Conservation (phyloP, 2,797 vertebrate species). For the Heteromormyrus szaboi region DNA sequence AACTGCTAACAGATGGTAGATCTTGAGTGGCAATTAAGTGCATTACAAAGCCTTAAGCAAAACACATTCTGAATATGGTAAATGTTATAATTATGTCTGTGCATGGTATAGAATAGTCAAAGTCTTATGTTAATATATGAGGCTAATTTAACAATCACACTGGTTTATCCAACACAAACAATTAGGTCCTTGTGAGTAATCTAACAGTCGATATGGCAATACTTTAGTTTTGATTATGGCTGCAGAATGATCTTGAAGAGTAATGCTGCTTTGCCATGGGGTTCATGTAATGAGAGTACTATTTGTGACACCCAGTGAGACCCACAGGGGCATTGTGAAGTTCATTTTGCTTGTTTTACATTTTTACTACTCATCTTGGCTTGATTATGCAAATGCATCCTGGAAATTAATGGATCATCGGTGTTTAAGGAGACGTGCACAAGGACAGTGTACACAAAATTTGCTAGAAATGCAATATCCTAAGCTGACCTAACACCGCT, state of each 20-base stretch:
- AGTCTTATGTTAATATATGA: background rate
- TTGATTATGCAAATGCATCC: background rate
- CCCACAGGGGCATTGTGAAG: background rate
- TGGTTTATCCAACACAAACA: background rate
- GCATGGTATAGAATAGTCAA: background rate
- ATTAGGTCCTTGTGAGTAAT: background rate
- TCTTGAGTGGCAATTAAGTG: background rate
- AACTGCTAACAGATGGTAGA: background rate
- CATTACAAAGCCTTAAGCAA: background rate
- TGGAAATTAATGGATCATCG: background rate
- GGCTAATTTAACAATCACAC: background rate
- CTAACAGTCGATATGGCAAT: background rate
- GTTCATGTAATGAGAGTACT: background rate
- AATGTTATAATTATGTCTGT: background rate
- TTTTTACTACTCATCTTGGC: background rate
- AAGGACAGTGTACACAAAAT: background rate
- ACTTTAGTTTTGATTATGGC: background rate
- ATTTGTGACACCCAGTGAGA: background rate
- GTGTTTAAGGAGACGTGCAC: constrained; percentile 8
- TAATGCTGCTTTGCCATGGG: background rate
- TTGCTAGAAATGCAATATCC: background rate
- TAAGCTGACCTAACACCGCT: background rate
- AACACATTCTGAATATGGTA: background rate
- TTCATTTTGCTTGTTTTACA: background rate
- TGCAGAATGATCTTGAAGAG: background rate